These are phyloP conservation scores for Notiomystis cincta DNA, from an alignment of 2,113 vertebrate species.

Conservation along the genomic window DNA sequence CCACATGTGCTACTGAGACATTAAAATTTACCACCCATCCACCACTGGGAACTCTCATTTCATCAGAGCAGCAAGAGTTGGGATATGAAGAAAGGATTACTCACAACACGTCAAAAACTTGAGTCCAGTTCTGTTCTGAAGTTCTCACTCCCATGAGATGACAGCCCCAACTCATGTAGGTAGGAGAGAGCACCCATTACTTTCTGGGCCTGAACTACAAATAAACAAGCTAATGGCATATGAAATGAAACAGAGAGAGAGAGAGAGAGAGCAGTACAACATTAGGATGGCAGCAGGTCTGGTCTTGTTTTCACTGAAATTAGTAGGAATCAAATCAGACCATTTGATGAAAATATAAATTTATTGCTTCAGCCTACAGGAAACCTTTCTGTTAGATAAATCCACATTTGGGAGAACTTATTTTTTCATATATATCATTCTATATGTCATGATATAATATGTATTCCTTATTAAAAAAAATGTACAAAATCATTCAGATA, in stretches of 20 bases:
- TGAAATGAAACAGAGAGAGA: not conserved
- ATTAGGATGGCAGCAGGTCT: not conserved
- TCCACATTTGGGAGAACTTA: not conserved
- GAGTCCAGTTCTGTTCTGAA: not conserved
- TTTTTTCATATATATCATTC: not conserved
- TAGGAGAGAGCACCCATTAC: not conserved
- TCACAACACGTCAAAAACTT: not conserved
- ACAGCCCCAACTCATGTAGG: not conserved
- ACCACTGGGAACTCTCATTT: not conserved
- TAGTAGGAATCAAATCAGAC: not conserved
- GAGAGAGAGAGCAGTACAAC: not conserved
- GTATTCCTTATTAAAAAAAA: not conserved
- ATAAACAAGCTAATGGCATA: not conserved
- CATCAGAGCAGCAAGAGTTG: not conserved
- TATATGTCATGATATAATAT: not conserved
- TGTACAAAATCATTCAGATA: not conserved
- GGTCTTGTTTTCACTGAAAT: not conserved
- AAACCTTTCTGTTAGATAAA: not conserved
- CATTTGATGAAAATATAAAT: not conserved
- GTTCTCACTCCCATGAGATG: not conserved
- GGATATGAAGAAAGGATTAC: not conserved
- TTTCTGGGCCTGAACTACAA: not conserved
- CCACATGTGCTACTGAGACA: not conserved
- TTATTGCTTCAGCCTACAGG: not conserved
- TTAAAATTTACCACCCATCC: not conserved